Conservation (phyloP, 1,140 invertebrate species). For the Anthonomus grandis region DNA sequence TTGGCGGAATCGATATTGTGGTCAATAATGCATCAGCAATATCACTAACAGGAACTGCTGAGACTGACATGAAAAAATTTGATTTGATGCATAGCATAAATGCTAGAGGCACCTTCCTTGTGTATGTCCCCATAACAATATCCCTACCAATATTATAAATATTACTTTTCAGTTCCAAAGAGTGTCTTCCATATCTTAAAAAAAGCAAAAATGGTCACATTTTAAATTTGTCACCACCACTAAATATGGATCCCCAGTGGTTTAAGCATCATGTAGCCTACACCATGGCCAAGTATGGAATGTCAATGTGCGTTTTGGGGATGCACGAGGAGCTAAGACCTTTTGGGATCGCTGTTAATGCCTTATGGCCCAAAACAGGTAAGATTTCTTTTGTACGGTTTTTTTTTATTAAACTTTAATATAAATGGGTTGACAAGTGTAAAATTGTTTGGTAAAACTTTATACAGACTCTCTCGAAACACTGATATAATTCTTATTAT, state of each 20-base stretch:
- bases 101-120: slow-evolving; percentile 86
- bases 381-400: slow-evolving; percentile 32
- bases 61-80: slow-evolving; percentile 94
- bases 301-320: slow-evolving; percentile 98
- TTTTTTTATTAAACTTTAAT: no score
- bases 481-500: background rate
- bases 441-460: no score
- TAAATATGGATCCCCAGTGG: slow-evolving; percentile 88
- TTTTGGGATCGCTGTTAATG: slow-evolving; percentile 89
- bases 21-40: slow-evolving; percentile 98
- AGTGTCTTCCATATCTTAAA: slow-evolving; percentile 85
- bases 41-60: slow-evolving; percentile 77
- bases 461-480: no score
- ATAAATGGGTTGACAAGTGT: no score
- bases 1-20: slow-evolving; percentile 94
- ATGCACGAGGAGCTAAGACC: slow-evolving; percentile 90
- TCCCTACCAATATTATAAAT: background rate
- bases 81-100: slow-evolving; percentile 94
- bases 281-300: slow-evolving; percentile 98
- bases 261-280: slow-evolving; percentile 93
- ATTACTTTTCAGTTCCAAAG: slow-evolving; percentile 76
- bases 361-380: slow-evolving; percentile 95
- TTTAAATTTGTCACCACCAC: slow-evolving; percentile 91
- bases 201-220: slow-evolving; percentile 93
- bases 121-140: slow-evolving; percentile 58